phyloP scores from a whole-genome alignment of 2,113 vertebrate species.

The Pollimyrus isidori region DNA sequence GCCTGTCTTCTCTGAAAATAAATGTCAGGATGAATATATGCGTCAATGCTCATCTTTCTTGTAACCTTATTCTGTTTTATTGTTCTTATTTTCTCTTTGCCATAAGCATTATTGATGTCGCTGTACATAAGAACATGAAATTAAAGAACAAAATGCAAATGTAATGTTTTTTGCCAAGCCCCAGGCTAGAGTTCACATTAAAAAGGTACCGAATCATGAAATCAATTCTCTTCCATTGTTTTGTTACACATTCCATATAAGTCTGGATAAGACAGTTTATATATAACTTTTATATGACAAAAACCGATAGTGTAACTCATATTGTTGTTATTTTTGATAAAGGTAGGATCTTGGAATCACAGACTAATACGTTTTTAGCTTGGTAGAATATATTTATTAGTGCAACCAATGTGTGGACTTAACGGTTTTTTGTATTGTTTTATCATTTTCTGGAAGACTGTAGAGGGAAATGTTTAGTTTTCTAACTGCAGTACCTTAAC shows the following conservation, averaged over 20 bases:
- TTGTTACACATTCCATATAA: too few relatives aligned
- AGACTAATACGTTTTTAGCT: background rate
- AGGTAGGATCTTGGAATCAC: background rate
- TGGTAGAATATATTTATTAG: background rate
- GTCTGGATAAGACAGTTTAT: background rate
- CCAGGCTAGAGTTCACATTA: background rate
- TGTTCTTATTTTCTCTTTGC: background rate
- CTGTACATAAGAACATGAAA: background rate
- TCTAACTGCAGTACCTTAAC: background rate
- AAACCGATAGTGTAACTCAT: background rate
- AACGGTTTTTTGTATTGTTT: background rate
- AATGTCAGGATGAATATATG: background rate
- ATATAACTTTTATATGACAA: background rate
- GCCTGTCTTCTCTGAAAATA: background rate
- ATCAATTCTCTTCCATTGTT: background rate
- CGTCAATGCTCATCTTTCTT: background rate
- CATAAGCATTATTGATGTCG: background rate
- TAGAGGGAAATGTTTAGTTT: background rate
- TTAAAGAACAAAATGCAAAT: constrained; percentile 11
- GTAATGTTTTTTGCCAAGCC: constrained; percentile 3
- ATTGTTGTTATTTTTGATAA: background rate
- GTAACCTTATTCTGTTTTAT: background rate
- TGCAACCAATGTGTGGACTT: background rate
- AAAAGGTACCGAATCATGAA: constrained; percentile 9
- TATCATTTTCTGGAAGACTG: background rate